phyloP scores from a whole-genome alignment of 2,797 vertebrate species.

The Coregonus sp. region DNA sequence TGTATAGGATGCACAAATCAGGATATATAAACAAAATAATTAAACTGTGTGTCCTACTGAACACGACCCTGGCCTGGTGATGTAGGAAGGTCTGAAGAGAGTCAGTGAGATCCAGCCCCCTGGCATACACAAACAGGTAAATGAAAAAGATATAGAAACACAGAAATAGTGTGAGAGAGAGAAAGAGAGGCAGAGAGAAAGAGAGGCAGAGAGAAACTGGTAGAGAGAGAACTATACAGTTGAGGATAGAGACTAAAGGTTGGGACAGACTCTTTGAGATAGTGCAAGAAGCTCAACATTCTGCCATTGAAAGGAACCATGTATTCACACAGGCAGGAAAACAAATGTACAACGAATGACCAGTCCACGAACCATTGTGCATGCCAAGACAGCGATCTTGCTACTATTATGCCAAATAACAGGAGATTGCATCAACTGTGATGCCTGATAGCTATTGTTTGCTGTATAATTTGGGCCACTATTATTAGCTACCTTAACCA shows the following conservation, averaged over 20 bases:
- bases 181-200: not conserved
- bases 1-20: no score
- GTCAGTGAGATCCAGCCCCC: conserved; percentile 12
- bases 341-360: no score
- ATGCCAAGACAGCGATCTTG: no score
- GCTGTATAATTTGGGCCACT: not conserved
- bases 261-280: not conserved
- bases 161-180: no score
- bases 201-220: not conserved
- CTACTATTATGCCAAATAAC: not conserved
- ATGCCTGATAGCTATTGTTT: not conserved
- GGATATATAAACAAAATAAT: no score
- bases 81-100: conserved; percentile 4
- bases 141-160: not conserved
- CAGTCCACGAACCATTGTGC: no score
- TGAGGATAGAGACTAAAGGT: not conserved
- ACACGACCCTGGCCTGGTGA: conserved; percentile 14
- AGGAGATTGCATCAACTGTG: not conserved
- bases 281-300: not conserved
- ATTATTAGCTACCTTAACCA: not conserved
- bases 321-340: not conserved
- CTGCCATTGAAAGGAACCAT: not conserved
- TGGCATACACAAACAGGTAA: not conserved
- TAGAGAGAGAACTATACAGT: not conserved
- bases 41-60: conserved; percentile 1